Conservation (phyloP, 2,797 vertebrate species). For the Oreonectes daqikongensis region DNA sequence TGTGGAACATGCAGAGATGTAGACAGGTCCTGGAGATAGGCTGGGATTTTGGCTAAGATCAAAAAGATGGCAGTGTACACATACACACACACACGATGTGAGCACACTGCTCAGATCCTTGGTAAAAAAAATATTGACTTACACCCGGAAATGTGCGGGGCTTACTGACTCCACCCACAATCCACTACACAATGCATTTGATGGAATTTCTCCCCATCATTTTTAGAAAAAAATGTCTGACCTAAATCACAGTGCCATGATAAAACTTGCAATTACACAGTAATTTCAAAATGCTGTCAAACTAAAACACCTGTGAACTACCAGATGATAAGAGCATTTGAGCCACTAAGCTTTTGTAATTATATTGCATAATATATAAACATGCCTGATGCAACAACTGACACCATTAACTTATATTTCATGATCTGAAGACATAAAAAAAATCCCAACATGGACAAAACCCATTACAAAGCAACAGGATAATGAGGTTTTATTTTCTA, state of each 20-base stretch:
- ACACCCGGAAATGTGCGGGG: not conserved
- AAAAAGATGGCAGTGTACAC: not conserved
- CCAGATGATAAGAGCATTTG: not conserved
- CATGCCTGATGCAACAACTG: not conserved
- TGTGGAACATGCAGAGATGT: not conserved
- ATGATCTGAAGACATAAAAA: not conserved
- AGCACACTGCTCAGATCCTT: not conserved
- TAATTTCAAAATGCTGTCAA: slow-evolving; percentile 36
- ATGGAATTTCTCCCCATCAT: not conserved
- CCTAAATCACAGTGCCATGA: slow-evolving; percentile 24
- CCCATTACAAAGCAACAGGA: not conserved
- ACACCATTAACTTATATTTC: not conserved
- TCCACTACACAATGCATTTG: not conserved
- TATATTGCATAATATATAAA: slow-evolving; percentile 13
- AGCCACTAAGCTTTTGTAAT: slow-evolving; percentile 17
- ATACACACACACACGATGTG: not conserved
- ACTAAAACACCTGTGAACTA: slow-evolving; percentile 42
- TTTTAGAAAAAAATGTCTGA: slow-evolving; percentile 28
- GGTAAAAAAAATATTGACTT: too few species aligned
- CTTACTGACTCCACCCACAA: not conserved
- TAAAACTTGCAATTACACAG: slow-evolving; percentile 28
- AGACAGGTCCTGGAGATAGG: not conserved
- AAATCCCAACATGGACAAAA: not conserved
- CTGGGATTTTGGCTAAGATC: not conserved
- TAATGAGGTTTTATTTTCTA: not conserved